These are phyloP conservation scores for Ectropis crepuscularia DNA, from an alignment of 2,888 invertebrate species.

Conservation along the genomic window DNA sequence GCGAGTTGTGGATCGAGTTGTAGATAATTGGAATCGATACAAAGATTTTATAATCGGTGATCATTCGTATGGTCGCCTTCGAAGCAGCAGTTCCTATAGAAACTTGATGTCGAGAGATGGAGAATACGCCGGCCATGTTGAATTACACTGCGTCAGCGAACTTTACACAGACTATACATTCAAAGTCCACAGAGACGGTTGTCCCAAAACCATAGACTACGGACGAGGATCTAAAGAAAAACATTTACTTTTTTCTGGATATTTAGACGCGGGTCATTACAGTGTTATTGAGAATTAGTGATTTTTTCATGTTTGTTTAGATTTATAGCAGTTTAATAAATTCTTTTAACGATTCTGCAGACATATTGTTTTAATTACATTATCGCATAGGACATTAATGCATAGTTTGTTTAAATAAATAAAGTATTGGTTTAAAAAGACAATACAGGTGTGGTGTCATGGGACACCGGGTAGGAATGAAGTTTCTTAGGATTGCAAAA, in stretches of 20 bases:
- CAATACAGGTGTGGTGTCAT: too few relatives aligned
- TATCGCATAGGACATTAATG: too few relatives aligned
- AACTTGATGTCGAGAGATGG: conserved; percentile 71
- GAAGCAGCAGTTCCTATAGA: conserved; percentile 57
- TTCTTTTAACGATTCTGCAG: neutral
- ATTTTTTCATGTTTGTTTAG: conserved; percentile 20
- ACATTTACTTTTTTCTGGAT: conserved; percentile 74
- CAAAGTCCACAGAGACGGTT: conserved; percentile 65
- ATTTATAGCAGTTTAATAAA: conserved; percentile 1
- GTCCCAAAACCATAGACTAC: conserved; percentile 67
- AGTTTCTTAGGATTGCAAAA: too few relatives aligned
- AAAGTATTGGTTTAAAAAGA: too few relatives aligned
- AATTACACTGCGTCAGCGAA: conserved; percentile 70
- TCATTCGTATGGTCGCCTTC: conserved; percentile 64
- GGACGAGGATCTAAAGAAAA: conserved; percentile 64
- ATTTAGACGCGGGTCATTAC: conserved; percentile 73
- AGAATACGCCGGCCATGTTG: conserved; percentile 75
- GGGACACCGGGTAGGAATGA: too few relatives aligned
- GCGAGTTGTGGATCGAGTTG: conserved; percentile 66
- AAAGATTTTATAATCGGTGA: conserved; percentile 77
- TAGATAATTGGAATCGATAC: conserved; percentile 68
- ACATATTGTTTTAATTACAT: too few relatives aligned
- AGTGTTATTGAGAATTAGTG: conserved; percentile 70
- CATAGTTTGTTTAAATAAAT: too few relatives aligned
- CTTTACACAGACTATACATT: conserved; percentile 68